These are phyloP conservation scores for Sceloporus tristichus DNA, from an alignment of 2,113 vertebrate genomes.

Conservation along the genomic window DNA sequence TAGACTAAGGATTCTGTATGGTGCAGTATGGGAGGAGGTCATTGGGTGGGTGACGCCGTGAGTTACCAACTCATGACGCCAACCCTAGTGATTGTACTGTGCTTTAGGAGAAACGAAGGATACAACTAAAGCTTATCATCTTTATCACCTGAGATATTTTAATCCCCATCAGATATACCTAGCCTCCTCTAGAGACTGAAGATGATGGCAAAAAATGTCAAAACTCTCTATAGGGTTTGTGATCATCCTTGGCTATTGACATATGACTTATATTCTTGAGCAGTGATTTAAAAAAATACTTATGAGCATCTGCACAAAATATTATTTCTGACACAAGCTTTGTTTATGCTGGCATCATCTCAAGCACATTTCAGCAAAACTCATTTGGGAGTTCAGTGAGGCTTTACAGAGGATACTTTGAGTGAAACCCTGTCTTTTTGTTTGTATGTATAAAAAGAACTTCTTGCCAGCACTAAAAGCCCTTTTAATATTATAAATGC, in stretches of 20 bases:
- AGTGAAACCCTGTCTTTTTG: conserved; percentile 38
- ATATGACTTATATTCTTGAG: neutral
- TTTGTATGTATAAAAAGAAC: conserved; percentile 30
- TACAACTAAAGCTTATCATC: too few species aligned
- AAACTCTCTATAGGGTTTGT: neutral
- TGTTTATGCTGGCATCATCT: conserved; percentile 23
- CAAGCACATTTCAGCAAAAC: conserved; percentile 40
- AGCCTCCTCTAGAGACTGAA: neutral
- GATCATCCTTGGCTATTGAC: neutral
- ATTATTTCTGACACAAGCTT: conserved; percentile 13
- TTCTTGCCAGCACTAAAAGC: neutral
- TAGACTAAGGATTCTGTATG: too few species aligned
- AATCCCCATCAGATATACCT: conserved; percentile 5
- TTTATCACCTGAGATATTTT: neutral
- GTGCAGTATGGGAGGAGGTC: too few species aligned
- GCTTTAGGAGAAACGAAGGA: too few species aligned
- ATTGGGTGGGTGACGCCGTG: too few species aligned
- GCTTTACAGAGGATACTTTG: conserved; percentile 39
- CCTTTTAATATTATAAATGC: conserved; percentile 40
- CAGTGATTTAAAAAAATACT: neutral
- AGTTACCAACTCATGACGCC: too few species aligned
- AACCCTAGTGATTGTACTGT: too few species aligned
- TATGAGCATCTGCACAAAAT: conserved; percentile 4
- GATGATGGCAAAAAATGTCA: neutral
- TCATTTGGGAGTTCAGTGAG: conserved; percentile 47